Evolutionary conservation across 53 echinoderm and acorn worm species (phyloP).

Genomic region (Holothuria leucospilota): DNA sequence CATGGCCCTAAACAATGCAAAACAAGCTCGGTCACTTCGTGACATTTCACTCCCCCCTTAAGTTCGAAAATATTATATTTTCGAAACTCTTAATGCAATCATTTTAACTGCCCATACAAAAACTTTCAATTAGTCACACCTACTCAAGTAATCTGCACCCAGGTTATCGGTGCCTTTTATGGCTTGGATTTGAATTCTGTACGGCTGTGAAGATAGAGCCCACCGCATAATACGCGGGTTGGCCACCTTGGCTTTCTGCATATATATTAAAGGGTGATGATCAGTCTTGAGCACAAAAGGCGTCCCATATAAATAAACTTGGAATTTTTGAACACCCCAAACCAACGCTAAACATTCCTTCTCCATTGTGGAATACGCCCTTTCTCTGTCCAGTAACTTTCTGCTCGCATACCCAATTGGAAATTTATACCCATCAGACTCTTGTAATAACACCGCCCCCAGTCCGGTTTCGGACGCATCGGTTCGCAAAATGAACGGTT

Average conservation of each 20-base stretch:
- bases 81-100: background rate
- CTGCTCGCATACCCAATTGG: slow-evolving; percentile 67
- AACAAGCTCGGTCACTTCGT: too few species aligned
- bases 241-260: too few species aligned
- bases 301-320: slow-evolving; percentile 57
- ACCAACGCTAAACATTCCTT: slow-evolving; percentile 68
- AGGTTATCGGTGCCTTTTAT: slow-evolving; percentile 69
- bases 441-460: slow-evolving; percentile 70
- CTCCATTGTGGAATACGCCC: slow-evolving; percentile 60
- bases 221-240: slow-evolving; percentile 68
- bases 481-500: too few species aligned
- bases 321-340: slow-evolving; percentile 67
- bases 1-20: too few species aligned
- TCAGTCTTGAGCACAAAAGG: slow-evolving; percentile 63
- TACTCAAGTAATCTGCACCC: slow-evolving; percentile 67
- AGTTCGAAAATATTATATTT: background rate
- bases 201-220: slow-evolving; percentile 66
- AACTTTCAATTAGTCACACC: background rate
- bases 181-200: slow-evolving; percentile 43
- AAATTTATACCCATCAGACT: slow-evolving; percentile 43
- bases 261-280: too few species aligned
- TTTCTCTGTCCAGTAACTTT: slow-evolving; percentile 49
- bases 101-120: too few species aligned
- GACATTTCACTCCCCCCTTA: background rate
- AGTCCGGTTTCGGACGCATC: slow-evolving; percentile 63